Evolutionary conservation across 2,888 invertebrate genomes (phyloP).

Genomic region (Pimpla rufipes): DNA sequence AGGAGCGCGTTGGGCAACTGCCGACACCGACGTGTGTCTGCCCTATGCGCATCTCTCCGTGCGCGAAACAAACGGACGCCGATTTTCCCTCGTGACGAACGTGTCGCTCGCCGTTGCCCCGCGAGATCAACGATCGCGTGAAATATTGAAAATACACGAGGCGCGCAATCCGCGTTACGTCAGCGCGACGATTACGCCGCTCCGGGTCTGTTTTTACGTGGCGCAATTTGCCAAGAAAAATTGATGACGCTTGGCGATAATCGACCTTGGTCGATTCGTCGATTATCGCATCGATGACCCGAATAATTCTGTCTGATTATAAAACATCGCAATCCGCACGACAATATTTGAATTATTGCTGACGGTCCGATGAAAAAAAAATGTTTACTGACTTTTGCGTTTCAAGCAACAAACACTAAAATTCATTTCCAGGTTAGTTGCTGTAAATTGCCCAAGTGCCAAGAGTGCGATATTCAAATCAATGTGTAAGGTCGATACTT

Average conservation of each 20-base stretch:
- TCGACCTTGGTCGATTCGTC: slow-evolving; percentile 1
- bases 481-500: not conserved
- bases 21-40: slow-evolving; percentile 8
- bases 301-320: no score
- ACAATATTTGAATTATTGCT: not conserved
- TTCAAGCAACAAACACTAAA: no score
- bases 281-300: not conserved
- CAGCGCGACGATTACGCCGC: no score
- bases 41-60: not conserved
- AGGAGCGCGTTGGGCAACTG: slow-evolving; percentile 63
- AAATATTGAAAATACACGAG: slow-evolving; percentile 1
- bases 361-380: not conserved
- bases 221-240: not conserved
- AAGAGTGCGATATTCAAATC: slow-evolving; percentile 13
- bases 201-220: not conserved
- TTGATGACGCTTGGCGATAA: not conserved
- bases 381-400: not conserved
- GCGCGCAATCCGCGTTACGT: no score
- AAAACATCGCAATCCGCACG: not conserved
- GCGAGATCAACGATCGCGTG: slow-evolving; percentile 1
- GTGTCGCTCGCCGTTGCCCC: no score
- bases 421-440: not conserved
- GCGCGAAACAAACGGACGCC: slow-evolving; percentile 11
- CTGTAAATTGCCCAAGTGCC: not conserved
- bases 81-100: slow-evolving; percentile 7